Percentiles rank a stretch among this genome's conserved stretches.
These are phyloP conservation scores for Sipha maydis DNA, from an alignment of 2,888 invertebrate genomes.

Conservation along the genomic window DNA sequence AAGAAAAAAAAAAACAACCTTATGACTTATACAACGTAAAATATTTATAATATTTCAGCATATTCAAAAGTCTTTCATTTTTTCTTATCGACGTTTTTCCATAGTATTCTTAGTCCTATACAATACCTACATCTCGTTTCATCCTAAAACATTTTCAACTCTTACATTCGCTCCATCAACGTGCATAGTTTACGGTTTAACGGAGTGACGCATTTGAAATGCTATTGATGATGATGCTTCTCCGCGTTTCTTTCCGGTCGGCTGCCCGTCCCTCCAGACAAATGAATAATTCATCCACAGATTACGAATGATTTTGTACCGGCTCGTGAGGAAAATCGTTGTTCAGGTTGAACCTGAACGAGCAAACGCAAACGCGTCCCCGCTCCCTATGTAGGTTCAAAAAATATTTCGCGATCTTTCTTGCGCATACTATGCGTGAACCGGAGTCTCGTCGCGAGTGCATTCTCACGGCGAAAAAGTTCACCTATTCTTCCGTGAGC, in stretches of 20 bases:
- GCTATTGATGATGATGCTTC: not conserved
- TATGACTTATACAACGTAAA: no score
- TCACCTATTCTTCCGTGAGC: no score
- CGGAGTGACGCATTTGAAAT: slow-evolving; percentile 33
- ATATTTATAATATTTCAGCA: no score
- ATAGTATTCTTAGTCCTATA: not conserved
- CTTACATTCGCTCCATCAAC: not conserved
- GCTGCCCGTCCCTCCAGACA: not conserved
- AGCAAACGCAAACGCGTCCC: no score
- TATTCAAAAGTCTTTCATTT: no score
- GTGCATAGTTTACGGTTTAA: slow-evolving; percentile 7
- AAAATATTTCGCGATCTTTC: no score
- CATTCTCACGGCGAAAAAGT: no score
- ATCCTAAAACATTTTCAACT: slow-evolving; percentile 6
- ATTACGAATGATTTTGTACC: slow-evolving; percentile 3
- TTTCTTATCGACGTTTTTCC: not conserved
- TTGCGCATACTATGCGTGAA: no score
- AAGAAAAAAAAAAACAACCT: no score
- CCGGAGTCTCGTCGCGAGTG: no score
- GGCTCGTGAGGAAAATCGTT: not conserved
- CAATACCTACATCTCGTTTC: not conserved
- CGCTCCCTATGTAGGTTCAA: no score
- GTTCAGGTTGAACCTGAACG: no score
- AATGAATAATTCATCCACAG: slow-evolving; percentile 22
- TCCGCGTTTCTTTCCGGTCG: slow-evolving; percentile 5